These are phyloP conservation scores for Megathymus violae DNA, from an alignment of 1,140 invertebrate genomes.

Conservation along the genomic window DNA sequence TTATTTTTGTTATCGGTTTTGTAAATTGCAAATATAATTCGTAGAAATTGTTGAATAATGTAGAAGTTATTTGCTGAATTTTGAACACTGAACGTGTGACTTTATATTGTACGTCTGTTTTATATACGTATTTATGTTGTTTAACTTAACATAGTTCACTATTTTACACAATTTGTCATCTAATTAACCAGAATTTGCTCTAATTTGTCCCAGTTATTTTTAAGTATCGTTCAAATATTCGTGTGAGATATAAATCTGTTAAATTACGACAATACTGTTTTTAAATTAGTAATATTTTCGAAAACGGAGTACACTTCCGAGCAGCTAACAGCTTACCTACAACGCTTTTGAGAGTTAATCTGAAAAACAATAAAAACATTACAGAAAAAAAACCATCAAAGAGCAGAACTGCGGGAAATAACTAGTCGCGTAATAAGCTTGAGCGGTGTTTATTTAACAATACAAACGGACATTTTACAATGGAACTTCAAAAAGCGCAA, in stretches of 20 bases:
- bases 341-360: conserved; percentile 6
- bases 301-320: neutral
- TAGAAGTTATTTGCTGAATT: neutral
- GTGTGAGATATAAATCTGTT: neutral
- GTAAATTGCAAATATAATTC: neutral
- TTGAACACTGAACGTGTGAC: neutral
- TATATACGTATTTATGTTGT: neutral
- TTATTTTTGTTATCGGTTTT: neutral
- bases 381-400: conserved; percentile 17
- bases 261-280: neutral
- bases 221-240: neutral
- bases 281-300: neutral
- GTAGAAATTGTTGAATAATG: neutral
- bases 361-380: conserved; percentile 21
- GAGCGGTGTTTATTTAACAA: conserved; percentile 36
- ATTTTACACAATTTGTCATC: no score
- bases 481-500: conserved; percentile 56
- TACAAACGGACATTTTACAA: conserved; percentile 53
- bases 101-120: neutral
- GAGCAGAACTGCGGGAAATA: conserved; percentile 20
- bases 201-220: neutral
- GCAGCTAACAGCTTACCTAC: no score
- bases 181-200: no score
- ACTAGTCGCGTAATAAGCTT: conserved; percentile 33
- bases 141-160: neutral